Base-by-base conservation (phyloP, 2,797 vertebrate species). In the Pangasius larnaudii region DNA sequence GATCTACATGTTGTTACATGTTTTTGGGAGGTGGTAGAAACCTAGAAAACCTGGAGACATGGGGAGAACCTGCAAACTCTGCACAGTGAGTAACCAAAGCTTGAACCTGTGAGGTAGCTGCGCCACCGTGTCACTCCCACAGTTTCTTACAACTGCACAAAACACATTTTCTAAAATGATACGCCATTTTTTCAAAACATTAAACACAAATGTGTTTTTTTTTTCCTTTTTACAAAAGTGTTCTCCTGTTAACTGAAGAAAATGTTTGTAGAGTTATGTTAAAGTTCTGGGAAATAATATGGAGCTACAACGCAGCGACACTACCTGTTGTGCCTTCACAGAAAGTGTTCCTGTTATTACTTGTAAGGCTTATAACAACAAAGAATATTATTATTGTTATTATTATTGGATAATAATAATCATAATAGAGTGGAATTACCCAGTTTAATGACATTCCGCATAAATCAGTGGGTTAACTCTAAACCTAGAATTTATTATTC, bases 401-500 rank as follows among this genome's bases (percentile, higher is more conserved):
- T 22, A 42, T 75, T 14, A 46, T 49, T n/a, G 5, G 5, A 33
- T 19, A 71, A 71, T 36, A 71, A 39, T 36, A 71, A 69, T 39
- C 24, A 10, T 42, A 72, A 42, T 72, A 67, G 46, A 56, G 11
- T 71, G 39, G 13, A 39, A n/a, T n/a, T 27, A 27, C 11, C 14
- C 63, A 71, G 63, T 53, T 39, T 22, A 83, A n/a, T 53, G 24
- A 56, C 71, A 42, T n/a, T 5, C 81, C 56, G 46, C 49, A 69
- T n/a, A 69, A 69, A 46, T 36, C 16, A 39, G 51, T 46, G 19
- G 49, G 49, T 14, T 33, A 78, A 59, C 33, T 59, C 33, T 19
- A 51, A 78, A 75, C 10, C 63, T 59, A 58, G 27, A 72, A 89
- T 80, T 42, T 42, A 42, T 42, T 58, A 53, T 56, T 87, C 33